phyloP scores from a whole-genome alignment of 2,113 vertebrate species.

The Actenoides lindsayi region DNA sequence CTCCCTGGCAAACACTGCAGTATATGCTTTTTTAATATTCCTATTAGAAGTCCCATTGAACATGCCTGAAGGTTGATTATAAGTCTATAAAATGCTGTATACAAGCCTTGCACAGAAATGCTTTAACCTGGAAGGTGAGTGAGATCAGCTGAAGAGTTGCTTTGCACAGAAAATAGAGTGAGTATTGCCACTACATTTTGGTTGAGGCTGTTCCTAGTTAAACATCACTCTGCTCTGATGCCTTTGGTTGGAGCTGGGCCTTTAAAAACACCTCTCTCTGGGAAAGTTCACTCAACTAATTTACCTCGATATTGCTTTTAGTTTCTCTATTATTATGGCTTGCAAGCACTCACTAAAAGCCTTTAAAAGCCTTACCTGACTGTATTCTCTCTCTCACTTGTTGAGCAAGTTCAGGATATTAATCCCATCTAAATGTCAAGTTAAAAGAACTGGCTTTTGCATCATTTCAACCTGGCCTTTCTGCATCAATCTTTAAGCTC shows the following conservation, averaged over 20 bases:
- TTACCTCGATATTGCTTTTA: neutral
- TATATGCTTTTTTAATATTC: neutral
- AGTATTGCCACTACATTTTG: neutral
- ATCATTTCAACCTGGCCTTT: neutral
- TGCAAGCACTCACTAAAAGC: neutral
- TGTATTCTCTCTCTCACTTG: neutral
- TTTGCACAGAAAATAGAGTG: neutral
- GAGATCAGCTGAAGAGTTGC: neutral
- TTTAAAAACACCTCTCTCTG: neutral
- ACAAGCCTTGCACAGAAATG: neutral
- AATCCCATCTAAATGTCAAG: constrained; percentile 21
- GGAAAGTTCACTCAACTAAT: neutral
- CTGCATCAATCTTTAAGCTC: neutral
- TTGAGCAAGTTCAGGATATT: neutral
- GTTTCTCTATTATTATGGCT: neutral
- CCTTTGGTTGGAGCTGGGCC: neutral
- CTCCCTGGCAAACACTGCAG: neutral
- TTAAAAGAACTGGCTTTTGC: constrained; percentile 25
- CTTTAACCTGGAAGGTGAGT: no score
- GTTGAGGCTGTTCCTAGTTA: neutral
- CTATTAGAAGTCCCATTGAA: neutral
- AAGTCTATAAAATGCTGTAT: neutral
- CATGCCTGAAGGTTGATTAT: neutral
- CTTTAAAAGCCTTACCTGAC: neutral
- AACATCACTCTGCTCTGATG: neutral